These are phyloP conservation scores for Pteronotus mesoamericanus DNA, from an alignment of 2,797 vertebrate genomes.

Conservation along the genomic window DNA sequence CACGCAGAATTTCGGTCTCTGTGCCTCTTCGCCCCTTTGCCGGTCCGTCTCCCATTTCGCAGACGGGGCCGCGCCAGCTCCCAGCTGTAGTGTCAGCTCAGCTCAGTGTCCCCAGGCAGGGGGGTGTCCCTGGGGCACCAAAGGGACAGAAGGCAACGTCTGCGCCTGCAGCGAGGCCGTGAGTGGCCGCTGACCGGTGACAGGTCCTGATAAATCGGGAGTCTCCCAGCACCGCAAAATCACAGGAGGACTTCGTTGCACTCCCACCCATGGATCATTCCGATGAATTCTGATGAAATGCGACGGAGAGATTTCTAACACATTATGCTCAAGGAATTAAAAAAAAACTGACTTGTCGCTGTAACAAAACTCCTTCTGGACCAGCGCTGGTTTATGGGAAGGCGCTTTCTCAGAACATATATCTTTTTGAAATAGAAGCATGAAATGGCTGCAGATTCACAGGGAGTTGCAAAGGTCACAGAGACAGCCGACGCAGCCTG, in stretches of 20 bases:
- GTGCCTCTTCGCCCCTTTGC: no score
- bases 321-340: not conserved
- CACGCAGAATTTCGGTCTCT: no score
- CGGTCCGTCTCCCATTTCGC: not conserved
- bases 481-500: not conserved
- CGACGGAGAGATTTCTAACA: not conserved
- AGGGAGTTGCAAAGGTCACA: not conserved
- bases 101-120: rapidly evolving
- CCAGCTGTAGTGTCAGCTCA: not conserved
- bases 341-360: not conserved
- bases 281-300: not conserved
- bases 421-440: not conserved
- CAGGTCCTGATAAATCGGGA: not conserved
- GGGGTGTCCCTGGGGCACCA: no score
- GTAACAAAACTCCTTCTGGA: not conserved
- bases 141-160: not conserved
- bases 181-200: not conserved
- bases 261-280: not conserved
- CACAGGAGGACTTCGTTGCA: not conserved
- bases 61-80: not conserved
- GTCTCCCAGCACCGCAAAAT: not conserved
- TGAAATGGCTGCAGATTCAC: not conserved
- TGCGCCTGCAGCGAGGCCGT: not conserved
- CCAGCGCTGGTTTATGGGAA: not conserved
- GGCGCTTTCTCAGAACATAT: not conserved